A percentile compares a stretch with the other conserved stretches of the same genome.
phyloP scores from a whole-genome alignment of 64 coral and sea anemone species.

The Dendronephthya gigantea region DNA sequence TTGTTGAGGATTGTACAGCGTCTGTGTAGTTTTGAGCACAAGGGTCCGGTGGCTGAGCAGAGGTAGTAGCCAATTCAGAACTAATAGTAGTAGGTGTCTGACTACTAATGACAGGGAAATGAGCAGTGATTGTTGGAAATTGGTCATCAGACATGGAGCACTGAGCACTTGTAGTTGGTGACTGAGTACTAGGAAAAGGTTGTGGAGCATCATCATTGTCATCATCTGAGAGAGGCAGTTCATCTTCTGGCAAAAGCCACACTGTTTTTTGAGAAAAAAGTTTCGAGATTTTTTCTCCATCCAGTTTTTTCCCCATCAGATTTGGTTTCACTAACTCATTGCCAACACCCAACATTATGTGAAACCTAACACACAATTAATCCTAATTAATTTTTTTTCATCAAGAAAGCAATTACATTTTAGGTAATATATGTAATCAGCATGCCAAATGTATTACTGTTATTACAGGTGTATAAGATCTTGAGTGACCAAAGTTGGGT shows the following conservation, averaged over 20 bases:
- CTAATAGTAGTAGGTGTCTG: not conserved
- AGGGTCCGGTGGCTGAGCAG: not conserved
- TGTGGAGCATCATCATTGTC: not conserved
- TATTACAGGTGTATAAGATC: no score
- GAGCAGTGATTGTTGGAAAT: not conserved
- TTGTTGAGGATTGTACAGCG: not conserved
- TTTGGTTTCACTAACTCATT: not conserved
- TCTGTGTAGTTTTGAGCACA: not conserved
- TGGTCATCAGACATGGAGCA: not conserved
- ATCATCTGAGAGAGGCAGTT: no score
- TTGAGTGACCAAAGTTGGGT: no score
- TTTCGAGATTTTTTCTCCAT: not conserved
- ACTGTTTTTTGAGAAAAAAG: conserved; percentile 2
- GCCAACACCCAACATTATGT: not conserved
- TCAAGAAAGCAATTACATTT: no score
- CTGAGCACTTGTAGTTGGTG: not conserved
- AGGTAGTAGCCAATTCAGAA: not conserved
- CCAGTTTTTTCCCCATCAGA: not conserved
- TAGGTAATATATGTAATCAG: no score
- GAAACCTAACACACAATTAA: no score
- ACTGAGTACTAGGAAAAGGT: not conserved
- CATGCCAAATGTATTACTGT: no score
- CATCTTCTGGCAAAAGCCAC: not conserved
- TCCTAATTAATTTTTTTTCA: no score
- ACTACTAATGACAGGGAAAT: not conserved